Percentiles rank a stretch among this genome's conserved stretches.
These are phyloP conservation scores for Alethe diademata DNA, from an alignment of 2,113 vertebrate species.

Conservation along the genomic window DNA sequence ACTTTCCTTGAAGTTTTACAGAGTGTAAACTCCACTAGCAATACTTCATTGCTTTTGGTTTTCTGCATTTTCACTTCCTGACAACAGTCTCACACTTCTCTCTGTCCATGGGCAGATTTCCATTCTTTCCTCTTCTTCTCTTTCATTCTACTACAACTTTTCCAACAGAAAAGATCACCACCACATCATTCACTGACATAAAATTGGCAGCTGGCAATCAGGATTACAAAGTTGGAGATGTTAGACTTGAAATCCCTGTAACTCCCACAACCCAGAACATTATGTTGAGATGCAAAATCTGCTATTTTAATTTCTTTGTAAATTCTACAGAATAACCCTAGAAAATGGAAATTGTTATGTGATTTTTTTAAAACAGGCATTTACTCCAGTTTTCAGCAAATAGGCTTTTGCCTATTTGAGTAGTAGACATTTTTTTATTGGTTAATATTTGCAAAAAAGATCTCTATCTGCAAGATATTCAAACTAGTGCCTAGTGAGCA, in stretches of 20 bases:
- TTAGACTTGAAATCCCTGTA: neutral
- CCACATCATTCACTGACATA: neutral
- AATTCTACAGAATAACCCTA: neutral
- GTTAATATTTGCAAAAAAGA: neutral
- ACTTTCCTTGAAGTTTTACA: neutral
- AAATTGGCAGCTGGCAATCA: neutral
- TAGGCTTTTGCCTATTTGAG: neutral
- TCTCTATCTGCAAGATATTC: neutral
- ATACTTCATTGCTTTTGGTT: neutral
- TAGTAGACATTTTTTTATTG: neutral
- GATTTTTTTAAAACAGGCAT: neutral
- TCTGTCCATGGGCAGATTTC: neutral
- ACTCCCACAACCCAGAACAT: neutral
- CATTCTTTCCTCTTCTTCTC: neutral
- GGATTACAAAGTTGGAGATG: neutral
- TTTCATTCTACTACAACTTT: neutral
- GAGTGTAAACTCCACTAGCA: neutral
- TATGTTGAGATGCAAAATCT: neutral
- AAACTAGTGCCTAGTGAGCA: neutral
- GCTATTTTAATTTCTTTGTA: neutral
- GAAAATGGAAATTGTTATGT: neutral
- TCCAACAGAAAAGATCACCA: neutral
- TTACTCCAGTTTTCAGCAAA: neutral
- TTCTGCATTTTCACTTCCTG: neutral
- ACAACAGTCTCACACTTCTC: neutral